phyloP scores from a whole-genome alignment of 2,888 invertebrate species.

The Mantis religiosa region DNA sequence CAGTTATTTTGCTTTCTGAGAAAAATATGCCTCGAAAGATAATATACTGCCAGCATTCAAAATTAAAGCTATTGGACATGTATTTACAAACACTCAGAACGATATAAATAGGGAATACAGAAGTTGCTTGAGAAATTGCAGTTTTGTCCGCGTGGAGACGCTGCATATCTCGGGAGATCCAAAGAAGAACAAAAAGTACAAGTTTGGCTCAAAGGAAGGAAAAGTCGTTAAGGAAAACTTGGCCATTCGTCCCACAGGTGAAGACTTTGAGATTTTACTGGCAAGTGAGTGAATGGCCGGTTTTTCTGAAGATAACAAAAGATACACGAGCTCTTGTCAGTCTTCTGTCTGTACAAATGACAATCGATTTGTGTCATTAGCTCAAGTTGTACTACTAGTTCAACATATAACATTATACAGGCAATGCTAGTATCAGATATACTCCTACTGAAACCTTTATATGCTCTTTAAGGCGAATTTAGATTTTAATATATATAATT shows the following conservation, averaged over 20 bases:
- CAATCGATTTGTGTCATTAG: neutral
- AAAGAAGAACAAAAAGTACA: conserved; percentile 1
- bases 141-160: neutral
- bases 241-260: neutral
- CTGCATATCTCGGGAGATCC: neutral
- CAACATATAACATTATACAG: too few relatives aligned
- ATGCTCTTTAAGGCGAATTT: too few relatives aligned
- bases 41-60: too few relatives aligned
- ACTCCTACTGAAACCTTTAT: too few relatives aligned
- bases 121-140: neutral
- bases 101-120: neutral
- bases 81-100: too few relatives aligned
- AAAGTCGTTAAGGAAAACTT: neutral
- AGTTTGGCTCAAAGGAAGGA: neutral
- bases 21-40: too few relatives aligned
- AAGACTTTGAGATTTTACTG: neutral
- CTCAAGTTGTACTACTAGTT: too few relatives aligned
- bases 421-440: too few relatives aligned
- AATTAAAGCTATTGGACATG: too few relatives aligned
- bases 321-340: neutral
- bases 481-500: too few relatives aligned
- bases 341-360: neutral
- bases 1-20: too few relatives aligned
- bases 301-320: neutral
- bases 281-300: too few relatives aligned